Base-by-base conservation (phyloP, 2,113 vertebrate species). In the Petroica traversi region DNA sequence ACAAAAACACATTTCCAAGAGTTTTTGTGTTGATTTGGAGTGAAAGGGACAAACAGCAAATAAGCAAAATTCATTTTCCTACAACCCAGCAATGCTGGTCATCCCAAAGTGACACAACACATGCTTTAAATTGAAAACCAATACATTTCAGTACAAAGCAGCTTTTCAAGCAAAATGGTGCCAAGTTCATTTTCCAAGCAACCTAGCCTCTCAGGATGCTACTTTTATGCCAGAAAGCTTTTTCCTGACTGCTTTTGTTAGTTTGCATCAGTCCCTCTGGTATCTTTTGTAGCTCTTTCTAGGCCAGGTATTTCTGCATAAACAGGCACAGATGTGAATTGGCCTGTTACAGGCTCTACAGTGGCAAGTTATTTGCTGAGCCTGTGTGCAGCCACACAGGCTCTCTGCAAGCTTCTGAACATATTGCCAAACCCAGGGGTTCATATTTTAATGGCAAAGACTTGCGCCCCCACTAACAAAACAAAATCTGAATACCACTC, bases 401-500 rank as follows among this genome's bases (percentile, higher is more conserved):
- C n/a, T 22, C 74, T 88, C 88, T 75, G 57, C 57, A 83, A 68
- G 45, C 25, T 69, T 45, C 29, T 73, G 16, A 82, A 73, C 45
- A 40, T 16, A 1, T 22, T 85, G 72, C 83, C 80, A 88, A 92
- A 91, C 16, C 22, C 54, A 54, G 64, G 79, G 80, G 59, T 49
- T 36, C 58, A 36, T 25, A 72, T 38, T 38, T 69, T 80, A n/a
- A 67, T 52, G 72, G 28, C 7, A 9, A 83, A 95, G 38, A 63
- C 55, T 71, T 51, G 54, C 76, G 66, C 31, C 33, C 33, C 55
- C 80, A 54, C 43, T 74, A 67, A 58, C 38, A 89, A 85, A 85
- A 61, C 49, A 57, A 81, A 94, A 91, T 80, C 63, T 85, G 67
- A 92, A 86, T 62, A 71, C 40, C 14, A 58, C 93, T 92, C 92